phyloP scores from a whole-genome alignment of 1,140 invertebrate genomes.

The Sitophilus oryzae region DNA sequence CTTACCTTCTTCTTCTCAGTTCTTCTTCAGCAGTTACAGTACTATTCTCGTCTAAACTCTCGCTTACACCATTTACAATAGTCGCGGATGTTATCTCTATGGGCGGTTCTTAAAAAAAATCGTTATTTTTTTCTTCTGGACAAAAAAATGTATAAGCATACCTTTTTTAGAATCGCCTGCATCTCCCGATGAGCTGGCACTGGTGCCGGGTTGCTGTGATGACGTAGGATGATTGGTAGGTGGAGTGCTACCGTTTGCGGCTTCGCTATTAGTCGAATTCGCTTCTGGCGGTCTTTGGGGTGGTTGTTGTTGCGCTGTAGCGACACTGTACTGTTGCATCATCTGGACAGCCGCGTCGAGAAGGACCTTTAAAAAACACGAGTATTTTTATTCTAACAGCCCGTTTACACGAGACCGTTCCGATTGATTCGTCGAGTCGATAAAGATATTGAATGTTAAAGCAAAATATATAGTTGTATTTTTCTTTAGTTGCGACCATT shows the following conservation, averaged over 20 bases:
- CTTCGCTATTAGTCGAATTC: background rate
- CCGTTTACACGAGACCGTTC: no score
- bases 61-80: background rate
- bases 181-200: background rate
- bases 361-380: slow-evolving; percentile 50
- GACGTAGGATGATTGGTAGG: no score
- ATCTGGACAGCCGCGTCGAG: slow-evolving; percentile 82
- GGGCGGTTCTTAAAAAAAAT: background rate
- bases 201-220: no score
- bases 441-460: no score
- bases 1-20: slow-evolving; percentile 6
- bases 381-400: background rate
- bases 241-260: no score
- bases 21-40: background rate
- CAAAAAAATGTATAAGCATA: no score
- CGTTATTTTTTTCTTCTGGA: no score
- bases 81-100: background rate
- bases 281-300: background rate
- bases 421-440: no score
- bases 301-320: slow-evolving; percentile 41
- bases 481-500: no score
- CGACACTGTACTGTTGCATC: slow-evolving; percentile 80
- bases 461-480: no score
- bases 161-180: background rate
- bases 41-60: background rate